Conservation (phyloP, 2,797 vertebrate species). For the Gymnocypris eckloni region DNA sequence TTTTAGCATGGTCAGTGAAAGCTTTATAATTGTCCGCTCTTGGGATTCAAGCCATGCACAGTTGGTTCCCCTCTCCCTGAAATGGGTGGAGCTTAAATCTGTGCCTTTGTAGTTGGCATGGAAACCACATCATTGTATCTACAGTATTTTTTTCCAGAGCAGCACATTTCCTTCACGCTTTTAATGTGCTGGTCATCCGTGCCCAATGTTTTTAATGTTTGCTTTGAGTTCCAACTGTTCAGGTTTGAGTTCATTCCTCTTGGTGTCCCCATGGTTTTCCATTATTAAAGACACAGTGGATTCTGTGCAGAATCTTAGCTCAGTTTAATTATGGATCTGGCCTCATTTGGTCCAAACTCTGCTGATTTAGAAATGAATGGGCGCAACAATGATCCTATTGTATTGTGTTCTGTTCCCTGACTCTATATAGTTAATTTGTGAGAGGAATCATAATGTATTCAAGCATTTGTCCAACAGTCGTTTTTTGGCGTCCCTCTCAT, state of each 20-base stretch:
- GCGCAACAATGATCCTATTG: slow-evolving; percentile 10
- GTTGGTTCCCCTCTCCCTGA: slow-evolving; percentile 39
- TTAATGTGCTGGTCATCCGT: background rate
- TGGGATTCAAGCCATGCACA: slow-evolving; percentile 32
- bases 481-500: background rate
- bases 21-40: slow-evolving; percentile 34
- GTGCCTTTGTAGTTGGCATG: slow-evolving; percentile 39
- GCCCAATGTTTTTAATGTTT: slow-evolving; percentile 4
- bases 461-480: background rate
- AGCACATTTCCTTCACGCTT: slow-evolving; percentile 23
- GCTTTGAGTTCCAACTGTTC: slow-evolving; percentile 11
- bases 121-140: slow-evolving; percentile 42
- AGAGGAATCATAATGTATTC: background rate
- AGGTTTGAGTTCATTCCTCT: slow-evolving; percentile 23
- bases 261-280: slow-evolving; percentile 16
- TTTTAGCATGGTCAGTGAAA: slow-evolving; percentile 19
- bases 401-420: background rate
- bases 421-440: slow-evolving; percentile 7
- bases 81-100: slow-evolving; percentile 41
- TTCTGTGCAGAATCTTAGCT: slow-evolving; percentile 8
- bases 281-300: slow-evolving; percentile 27
- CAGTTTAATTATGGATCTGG: slow-evolving; percentile 21
- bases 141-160: slow-evolving; percentile 37
- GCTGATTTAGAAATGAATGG: slow-evolving; percentile 1
- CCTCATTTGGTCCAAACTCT: slow-evolving; percentile 10